Base-by-base conservation (phyloP, 2,797 vertebrate genomes). In the Diplodus sargus region DNA sequence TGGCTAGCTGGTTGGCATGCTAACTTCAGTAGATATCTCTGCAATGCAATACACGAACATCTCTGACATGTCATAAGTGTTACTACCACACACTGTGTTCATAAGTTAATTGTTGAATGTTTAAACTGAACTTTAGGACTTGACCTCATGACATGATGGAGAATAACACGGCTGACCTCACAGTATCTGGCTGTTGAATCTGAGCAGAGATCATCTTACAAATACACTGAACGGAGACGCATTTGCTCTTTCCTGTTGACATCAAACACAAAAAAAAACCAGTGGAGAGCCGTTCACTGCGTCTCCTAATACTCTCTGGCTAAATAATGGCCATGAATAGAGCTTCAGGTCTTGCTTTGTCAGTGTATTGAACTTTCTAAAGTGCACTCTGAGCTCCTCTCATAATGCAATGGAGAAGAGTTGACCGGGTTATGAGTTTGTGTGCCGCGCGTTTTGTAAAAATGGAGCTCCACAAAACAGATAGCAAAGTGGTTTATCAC, bases 241-340 rank as follows among this genome's bases (percentile, higher is more conserved):
- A 39, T 63, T 65, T 60, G 28, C 28, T 67, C 25, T 15, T 53
- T 64, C 15, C 17, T 25, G 48, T 30, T 70, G 42, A 81, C 83
- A 86, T 76, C 84, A 88, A 86, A 81, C 66, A 74, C 74, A 54
- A 28, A 28, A 84, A 70, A 79, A 81, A 39, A 39, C 81, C 73
- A 74, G 58, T 42, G 23, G 51, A 89, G 81, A 83, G 75, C 72
- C 62, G 43, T 81, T 78, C 47, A 51, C 74, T 81, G 68, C 79
- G 65, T 74, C 57, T 85, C 23, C 42, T 75, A 61, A 79, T 84
- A 68, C 75, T 77, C 74, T 79, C 30, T 77, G 71, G 59, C 62
- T 81, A 62, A 69, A 70, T 69, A 75, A 72, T 53, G 49, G 58
- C 17, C 23, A 30, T 53, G 66, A 70, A 63, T 52, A 12, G 30